phyloP scores from a whole-genome alignment of 2,888 invertebrate genomes.

The Drosophila imparisetae region DNA sequence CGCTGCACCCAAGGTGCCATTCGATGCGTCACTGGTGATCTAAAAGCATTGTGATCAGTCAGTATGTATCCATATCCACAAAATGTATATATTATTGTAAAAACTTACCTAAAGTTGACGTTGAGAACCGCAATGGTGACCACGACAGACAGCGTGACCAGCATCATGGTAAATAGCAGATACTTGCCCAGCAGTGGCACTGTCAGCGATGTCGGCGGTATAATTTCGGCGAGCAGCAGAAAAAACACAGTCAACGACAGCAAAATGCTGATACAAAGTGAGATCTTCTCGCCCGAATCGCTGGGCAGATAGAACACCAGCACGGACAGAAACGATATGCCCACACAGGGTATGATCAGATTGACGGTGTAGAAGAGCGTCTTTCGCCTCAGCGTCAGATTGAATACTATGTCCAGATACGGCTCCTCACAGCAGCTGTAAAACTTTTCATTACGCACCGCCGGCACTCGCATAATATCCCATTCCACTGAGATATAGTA shows the following conservation, averaged over 20 bases:
- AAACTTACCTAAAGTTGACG: slow-evolving; percentile 91
- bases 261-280: slow-evolving; percentile 96
- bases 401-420: slow-evolving; percentile 98
- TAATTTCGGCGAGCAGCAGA: slow-evolving; percentile 95
- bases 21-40: slow-evolving; percentile 95
- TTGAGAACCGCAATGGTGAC: slow-evolving; percentile 97
- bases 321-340: slow-evolving; percentile 98
- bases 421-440: slow-evolving; percentile 99
- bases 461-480: slow-evolving; percentile 98
- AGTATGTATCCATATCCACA: neutral
- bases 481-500: slow-evolving; percentile 99
- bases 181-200: slow-evolving; percentile 96
- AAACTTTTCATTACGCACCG: slow-evolving; percentile 94
- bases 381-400: slow-evolving; percentile 96
- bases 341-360: slow-evolving; percentile 98
- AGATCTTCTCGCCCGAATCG: slow-evolving; percentile 98
- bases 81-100: neutral
- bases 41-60: slow-evolving; percentile 57
- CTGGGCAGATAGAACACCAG: slow-evolving; percentile 99
- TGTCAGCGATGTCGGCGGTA: slow-evolving; percentile 96
- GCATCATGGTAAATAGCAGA: slow-evolving; percentile 96
- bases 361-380: slow-evolving; percentile 99
- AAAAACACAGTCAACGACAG: slow-evolving; percentile 97
- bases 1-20: slow-evolving; percentile 96
- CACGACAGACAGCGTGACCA: slow-evolving; percentile 96